Conservation (phyloP, 2,888 invertebrate genomes). For the Hydriomena furcata region DNA sequence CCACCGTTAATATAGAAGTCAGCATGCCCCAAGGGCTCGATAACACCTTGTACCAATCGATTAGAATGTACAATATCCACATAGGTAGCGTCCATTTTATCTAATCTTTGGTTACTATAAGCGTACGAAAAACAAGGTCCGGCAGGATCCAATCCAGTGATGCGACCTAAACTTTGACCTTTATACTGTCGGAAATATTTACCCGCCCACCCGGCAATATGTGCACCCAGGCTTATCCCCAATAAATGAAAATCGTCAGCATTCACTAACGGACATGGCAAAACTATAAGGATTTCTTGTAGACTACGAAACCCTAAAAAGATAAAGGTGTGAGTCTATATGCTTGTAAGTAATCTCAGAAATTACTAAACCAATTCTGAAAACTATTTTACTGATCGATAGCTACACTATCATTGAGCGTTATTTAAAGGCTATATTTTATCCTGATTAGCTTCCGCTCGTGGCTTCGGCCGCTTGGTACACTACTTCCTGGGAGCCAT, state of each 20-base stretch:
- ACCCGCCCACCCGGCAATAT: slow-evolving; percentile 80
- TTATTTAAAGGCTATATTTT: no score
- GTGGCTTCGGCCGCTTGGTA: no score
- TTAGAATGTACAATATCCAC: slow-evolving; percentile 77
- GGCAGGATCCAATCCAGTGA: slow-evolving; percentile 78
- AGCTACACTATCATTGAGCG: no score
- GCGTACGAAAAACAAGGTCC: slow-evolving; percentile 77
- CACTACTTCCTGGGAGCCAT: no score
- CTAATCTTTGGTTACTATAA: slow-evolving; percentile 68
- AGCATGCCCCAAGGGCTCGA: slow-evolving; percentile 86
- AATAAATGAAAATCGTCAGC: slow-evolving; percentile 80
- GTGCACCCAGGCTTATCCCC: slow-evolving; percentile 84
- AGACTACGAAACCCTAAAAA: no score
- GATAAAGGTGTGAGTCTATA: no score
- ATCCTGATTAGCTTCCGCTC: no score
- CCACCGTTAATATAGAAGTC: slow-evolving; percentile 91
- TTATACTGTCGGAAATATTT: slow-evolving; percentile 73
- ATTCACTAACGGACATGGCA: no score
- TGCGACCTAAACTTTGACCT: slow-evolving; percentile 64
- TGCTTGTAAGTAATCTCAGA: no score
- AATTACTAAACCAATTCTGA: no score
- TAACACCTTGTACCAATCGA: slow-evolving; percentile 72
- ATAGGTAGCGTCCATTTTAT: slow-evolving; percentile 72
- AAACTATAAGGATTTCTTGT: no score
- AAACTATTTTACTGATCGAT: slow-evolving; percentile 3